These are phyloP conservation scores for Copsychus sechellarum DNA, from an alignment of 2,113 vertebrate species.

Conservation along the genomic window DNA sequence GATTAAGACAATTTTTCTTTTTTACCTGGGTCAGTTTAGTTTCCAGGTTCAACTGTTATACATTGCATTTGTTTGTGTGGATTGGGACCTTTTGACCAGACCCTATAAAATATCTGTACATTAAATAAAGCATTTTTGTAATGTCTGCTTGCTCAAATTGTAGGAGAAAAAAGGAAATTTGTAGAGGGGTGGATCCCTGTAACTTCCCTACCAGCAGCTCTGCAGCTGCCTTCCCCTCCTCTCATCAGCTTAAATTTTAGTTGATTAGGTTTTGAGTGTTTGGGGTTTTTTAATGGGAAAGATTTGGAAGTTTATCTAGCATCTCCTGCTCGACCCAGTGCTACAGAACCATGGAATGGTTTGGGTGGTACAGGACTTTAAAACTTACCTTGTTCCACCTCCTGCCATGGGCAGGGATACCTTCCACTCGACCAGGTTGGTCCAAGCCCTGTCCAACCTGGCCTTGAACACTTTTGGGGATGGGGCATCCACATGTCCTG, in stretches of 20 bases:
- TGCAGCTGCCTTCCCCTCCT: not conserved
- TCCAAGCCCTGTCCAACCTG: not conserved
- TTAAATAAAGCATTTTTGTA: not conserved
- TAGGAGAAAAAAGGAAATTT: not conserved
- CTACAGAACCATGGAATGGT: not conserved
- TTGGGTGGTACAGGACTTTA: not conserved
- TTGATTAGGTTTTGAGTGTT: not conserved
- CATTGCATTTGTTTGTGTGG: not conserved
- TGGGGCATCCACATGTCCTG: not conserved
- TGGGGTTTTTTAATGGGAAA: not conserved
- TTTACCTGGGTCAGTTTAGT: no score
- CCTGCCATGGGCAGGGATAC: not conserved
- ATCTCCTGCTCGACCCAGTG: accelerated
- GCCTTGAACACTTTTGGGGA: not conserved
- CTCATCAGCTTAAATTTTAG: not conserved
- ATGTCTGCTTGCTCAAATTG: not conserved
- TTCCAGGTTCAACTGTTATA: not conserved
- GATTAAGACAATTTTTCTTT: not conserved
- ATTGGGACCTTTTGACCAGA: not conserved
- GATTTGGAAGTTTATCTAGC: not conserved
- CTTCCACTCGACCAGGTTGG: not conserved
- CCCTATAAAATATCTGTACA: not conserved
- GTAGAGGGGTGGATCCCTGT: not conserved
- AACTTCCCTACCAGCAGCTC: not conserved
- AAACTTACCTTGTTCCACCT: not conserved